Percentiles rank a stretch among this genome's conserved stretches.
Conservation (phyloP, 2,888 invertebrate species). For the Acanthosepion pharaonis region DNA sequence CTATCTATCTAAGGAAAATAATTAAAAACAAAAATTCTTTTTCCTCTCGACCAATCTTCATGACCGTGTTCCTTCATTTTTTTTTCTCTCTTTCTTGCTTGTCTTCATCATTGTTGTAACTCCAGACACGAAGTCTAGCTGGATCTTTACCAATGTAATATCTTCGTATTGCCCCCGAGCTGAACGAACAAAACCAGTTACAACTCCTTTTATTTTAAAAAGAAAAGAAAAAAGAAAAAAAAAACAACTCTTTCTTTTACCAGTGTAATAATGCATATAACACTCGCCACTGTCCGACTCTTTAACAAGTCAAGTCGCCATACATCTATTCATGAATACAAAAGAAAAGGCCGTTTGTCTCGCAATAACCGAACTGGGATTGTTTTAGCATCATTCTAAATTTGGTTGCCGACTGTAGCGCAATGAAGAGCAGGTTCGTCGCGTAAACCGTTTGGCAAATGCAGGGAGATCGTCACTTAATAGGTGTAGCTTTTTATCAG, state of each 20-base stretch:
- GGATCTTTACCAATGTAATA: constrained; percentile 16
- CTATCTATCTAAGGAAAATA: too few relatives aligned
- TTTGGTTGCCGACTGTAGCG: not conserved
- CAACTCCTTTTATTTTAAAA: not conserved
- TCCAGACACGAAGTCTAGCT: not conserved
- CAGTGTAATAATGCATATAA: not conserved
- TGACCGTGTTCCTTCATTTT: not conserved
- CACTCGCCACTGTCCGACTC: not conserved
- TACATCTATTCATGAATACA: not conserved
- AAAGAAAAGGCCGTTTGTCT: not conserved
- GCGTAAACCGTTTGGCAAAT: too few relatives aligned
- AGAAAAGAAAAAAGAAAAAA: not conserved
- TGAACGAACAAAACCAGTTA: not conserved
- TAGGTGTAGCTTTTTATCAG: not conserved
- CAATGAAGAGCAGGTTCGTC: not conserved
- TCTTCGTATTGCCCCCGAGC: not conserved
- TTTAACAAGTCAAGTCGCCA: not conserved
- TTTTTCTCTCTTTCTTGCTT: not conserved
- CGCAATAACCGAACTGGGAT: not conserved
- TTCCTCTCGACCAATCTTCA: too few relatives aligned
- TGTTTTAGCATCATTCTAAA: not conserved
- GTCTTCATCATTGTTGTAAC: not conserved
- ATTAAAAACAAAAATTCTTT: too few relatives aligned
- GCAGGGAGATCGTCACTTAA: not conserved
- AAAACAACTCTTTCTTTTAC: not conserved